A percentile compares a stretch with the other conserved stretches of the same genome.
These are phyloP conservation scores for Chrysocyon brachyurus DNA, from an alignment of 2,797 vertebrate species.

Conservation along the genomic window DNA sequence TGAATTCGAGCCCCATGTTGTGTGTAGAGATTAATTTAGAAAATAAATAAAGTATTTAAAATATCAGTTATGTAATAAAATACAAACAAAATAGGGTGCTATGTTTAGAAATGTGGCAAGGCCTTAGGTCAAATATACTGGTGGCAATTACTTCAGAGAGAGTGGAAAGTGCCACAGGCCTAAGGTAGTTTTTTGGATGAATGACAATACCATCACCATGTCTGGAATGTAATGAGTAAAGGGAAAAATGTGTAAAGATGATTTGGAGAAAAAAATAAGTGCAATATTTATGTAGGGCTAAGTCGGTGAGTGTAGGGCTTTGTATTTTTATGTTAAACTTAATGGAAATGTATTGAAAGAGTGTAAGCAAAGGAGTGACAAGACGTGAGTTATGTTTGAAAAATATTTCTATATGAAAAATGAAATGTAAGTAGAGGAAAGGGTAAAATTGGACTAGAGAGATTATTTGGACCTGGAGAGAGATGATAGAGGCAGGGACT, in stretches of 20 bases:
- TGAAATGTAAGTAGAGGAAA: not conserved
- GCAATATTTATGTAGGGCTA: not conserved
- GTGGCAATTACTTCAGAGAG: not conserved
- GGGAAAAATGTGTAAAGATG: not conserved
- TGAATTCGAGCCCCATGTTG: not conserved
- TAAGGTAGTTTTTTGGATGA: not conserved
- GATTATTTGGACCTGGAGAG: not conserved
- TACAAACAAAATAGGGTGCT: not conserved
- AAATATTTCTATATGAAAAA: not conserved
- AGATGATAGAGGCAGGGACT: not conserved
- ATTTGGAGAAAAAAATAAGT: not conserved
- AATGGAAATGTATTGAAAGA: not conserved
- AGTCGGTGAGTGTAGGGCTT: not conserved
- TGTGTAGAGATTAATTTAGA: not conserved
- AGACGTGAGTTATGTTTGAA: not conserved
- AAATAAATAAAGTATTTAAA: not conserved
- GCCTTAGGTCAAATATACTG: not conserved
- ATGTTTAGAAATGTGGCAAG: not conserved
- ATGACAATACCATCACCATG: not conserved
- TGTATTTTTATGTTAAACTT: not conserved
- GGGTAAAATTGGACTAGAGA: not conserved
- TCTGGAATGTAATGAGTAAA: not conserved
- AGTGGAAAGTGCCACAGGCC: not conserved
- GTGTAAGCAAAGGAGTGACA: not conserved
- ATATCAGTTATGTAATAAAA: not conserved